phyloP scores from a whole-genome alignment of 2,888 invertebrate species.

The Trichogramma dendrolimi region DNA sequence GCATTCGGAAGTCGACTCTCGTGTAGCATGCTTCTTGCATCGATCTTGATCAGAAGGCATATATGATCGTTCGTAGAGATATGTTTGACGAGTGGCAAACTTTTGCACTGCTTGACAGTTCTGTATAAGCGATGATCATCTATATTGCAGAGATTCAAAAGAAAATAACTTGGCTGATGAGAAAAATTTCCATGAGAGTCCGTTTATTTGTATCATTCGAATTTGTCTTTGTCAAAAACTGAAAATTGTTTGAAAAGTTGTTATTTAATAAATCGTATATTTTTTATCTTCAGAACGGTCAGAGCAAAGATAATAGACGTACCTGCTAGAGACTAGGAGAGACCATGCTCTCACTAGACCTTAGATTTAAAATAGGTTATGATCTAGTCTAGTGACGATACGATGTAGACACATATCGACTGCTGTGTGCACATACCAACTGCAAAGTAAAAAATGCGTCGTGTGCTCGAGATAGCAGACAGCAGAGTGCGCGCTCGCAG shows the following conservation, averaged over 20 bases:
- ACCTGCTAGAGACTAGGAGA: constrained; percentile 26
- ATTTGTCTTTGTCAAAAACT: constrained; percentile 18
- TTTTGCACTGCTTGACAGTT: constrained; percentile 98
- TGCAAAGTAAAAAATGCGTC: no score
- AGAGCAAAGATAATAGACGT: neutral
- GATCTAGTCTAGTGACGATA: no score
- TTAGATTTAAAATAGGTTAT: no score
- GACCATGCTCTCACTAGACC: constrained; percentile 45
- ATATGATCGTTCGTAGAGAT: constrained; percentile 98
- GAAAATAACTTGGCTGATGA: constrained; percentile 66
- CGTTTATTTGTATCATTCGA: constrained; percentile 35
- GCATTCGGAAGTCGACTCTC: no score
- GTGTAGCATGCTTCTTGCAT: no score
- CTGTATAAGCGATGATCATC: constrained; percentile 94
- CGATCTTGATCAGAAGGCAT: constrained; percentile 90
- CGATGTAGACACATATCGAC: no score
- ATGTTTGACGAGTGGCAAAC: constrained; percentile 91
- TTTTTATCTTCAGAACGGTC: neutral
- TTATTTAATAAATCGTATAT: neutral
- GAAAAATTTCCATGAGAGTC: constrained; percentile 33
- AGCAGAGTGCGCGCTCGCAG: no score
- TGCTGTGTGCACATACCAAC: no score
- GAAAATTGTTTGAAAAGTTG: neutral
- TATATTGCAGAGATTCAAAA: constrained; percentile 86
- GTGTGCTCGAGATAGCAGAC: no score